These are phyloP conservation scores for Erythrocercus mccallii DNA, from an alignment of 2,113 vertebrate species.

Conservation along the genomic window DNA sequence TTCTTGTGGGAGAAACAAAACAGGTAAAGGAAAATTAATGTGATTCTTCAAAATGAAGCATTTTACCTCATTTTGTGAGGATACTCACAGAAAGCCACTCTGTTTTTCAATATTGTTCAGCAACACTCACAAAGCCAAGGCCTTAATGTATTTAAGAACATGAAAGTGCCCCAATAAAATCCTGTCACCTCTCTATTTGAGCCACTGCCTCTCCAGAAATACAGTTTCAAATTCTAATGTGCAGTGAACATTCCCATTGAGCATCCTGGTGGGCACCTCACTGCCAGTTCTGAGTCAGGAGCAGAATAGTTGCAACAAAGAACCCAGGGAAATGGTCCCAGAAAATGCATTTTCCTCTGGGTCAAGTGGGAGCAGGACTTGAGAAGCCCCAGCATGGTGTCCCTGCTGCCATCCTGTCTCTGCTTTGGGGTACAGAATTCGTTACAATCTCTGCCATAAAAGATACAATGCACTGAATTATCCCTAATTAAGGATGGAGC, in stretches of 20 bases:
- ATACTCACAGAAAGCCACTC: neutral
- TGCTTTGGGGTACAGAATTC: neutral
- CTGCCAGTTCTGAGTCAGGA: neutral
- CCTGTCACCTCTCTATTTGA: neutral
- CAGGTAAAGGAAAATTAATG: neutral
- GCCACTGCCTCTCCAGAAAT: neutral
- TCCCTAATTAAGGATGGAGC: constrained; percentile 33
- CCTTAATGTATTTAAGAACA: neutral
- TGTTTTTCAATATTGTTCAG: neutral
- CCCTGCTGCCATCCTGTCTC: neutral
- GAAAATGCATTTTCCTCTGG: neutral
- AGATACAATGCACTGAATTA: constrained; percentile 30
- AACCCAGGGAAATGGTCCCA: neutral
- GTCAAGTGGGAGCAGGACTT: neutral
- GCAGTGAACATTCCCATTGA: neutral
- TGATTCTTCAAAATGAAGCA: neutral
- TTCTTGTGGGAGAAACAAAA: accelerated
- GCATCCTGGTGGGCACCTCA: neutral
- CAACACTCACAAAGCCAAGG: neutral
- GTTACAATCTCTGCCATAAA: neutral
- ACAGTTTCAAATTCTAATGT: neutral
- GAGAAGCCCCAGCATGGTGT: neutral
- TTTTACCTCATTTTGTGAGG: neutral
- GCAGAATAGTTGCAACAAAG: neutral
- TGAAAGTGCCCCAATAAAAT: neutral